A percentile compares a stretch with the other conserved stretches of the same genome.
Evolutionary conservation across 35 echinoderm and acorn worm genomes (phyloP).

Genomic region (Heliocidaris erythrogramma): DNA sequence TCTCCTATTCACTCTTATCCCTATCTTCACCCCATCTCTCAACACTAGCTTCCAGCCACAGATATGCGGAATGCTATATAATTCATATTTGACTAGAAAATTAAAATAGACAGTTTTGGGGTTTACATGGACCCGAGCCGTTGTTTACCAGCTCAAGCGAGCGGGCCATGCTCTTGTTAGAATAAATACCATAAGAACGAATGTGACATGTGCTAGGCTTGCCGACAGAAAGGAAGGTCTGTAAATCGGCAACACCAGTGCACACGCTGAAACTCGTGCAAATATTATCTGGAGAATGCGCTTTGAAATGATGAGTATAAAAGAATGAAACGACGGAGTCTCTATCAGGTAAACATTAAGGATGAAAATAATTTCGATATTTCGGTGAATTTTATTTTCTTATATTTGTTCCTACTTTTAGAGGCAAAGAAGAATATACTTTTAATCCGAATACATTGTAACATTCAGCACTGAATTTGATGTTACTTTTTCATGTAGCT

Average conservation of each 20-base stretch:
- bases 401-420: not conserved
- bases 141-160: not conserved
- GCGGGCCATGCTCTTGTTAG: not conserved
- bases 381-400: not conserved
- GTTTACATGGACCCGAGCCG: not conserved
- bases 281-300: not conserved
- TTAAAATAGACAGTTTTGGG: not conserved
- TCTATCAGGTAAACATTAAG: not conserved
- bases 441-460: not conserved
- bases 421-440: not conserved
- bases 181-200: not conserved
- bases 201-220: not conserved
- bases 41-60: not conserved
- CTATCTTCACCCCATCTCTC: not conserved
- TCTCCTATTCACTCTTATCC: not conserved
- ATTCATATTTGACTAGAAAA: constrained; percentile 13
- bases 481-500: not conserved
- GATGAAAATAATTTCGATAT: not conserved
- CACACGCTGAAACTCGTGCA: not conserved
- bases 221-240: not conserved
- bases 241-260: not conserved
- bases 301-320: not conserved
- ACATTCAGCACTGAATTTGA: not conserved
- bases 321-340: not conserved
- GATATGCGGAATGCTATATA: not conserved